Evolutionary conservation across 2,797 vertebrate species (phyloP).

Genomic region (Ctenosaura bakeri): DNA sequence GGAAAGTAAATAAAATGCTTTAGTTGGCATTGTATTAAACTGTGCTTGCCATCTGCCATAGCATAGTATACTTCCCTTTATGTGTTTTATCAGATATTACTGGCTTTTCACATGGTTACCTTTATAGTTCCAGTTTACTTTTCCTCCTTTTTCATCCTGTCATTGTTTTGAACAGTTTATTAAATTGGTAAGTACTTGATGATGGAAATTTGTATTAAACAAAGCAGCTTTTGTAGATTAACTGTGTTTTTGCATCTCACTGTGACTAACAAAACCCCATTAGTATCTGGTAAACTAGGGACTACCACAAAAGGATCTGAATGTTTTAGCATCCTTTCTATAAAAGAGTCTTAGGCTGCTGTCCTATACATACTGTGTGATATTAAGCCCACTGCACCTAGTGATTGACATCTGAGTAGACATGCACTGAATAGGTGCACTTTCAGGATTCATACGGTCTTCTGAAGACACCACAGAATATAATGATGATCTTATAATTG

Average conservation of each 20-base stretch:
- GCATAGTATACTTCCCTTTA: constrained; percentile 48
- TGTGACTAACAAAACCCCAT: constrained; percentile 80
- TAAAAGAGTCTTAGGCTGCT: neutral
- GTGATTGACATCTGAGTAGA: neutral
- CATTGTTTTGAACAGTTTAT: constrained; percentile 92
- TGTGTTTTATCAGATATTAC: constrained; percentile 76
- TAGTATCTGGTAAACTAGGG: constrained; percentile 16
- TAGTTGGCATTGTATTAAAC: constrained; percentile 43
- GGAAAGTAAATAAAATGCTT: constrained; percentile 11
- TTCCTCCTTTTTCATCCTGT: constrained; percentile 85
- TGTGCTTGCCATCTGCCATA: constrained; percentile 37
- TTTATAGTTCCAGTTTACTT: constrained; percentile 83
- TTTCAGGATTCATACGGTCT: neutral
- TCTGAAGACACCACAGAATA: neutral
- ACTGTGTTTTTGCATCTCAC: constrained; percentile 71
- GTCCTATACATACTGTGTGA: neutral
- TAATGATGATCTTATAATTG: neutral
- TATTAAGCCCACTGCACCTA: neutral
- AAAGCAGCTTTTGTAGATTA: constrained; percentile 66
- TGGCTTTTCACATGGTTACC: constrained; percentile 79
- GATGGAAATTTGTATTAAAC: constrained; percentile 66
- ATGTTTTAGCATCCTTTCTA: neutral
- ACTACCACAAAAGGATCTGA: neutral
- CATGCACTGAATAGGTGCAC: neutral
- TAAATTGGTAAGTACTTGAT: constrained; percentile 93